Percentiles rank a stretch among this genome's conserved stretches.
Evolutionary conservation across 2,888 invertebrate genomes (phyloP).

Genomic region (Caenorhabditis sp.): DNA sequence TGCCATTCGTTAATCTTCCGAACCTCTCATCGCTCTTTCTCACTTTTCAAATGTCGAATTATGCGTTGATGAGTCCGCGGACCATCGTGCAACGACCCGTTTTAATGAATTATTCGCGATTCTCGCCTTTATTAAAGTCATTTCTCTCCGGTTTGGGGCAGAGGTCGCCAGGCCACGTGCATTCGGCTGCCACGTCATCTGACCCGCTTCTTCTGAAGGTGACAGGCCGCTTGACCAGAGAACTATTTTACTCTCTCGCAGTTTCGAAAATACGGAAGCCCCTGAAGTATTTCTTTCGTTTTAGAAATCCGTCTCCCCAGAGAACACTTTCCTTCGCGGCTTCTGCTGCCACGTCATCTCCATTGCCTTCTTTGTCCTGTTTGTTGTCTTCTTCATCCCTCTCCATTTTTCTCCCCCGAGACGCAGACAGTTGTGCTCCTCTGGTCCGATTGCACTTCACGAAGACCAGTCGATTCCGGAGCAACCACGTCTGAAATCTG

Average conservation of each 20-base stretch:
- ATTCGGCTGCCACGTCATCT: neutral
- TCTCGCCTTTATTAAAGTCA: neutral
- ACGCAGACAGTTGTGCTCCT: no score
- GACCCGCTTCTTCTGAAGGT: neutral
- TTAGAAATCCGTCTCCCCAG: slow-evolving; percentile 9
- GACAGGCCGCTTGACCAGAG: neutral
- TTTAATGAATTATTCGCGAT: neutral
- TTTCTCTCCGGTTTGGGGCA: no score
- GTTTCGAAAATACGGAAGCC: slow-evolving; percentile 33
- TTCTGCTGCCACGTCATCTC: slow-evolving; percentile 16
- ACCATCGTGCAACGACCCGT: neutral
- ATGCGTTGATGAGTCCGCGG: neutral
- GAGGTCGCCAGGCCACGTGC: slow-evolving; percentile 1
- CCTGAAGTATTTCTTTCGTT: neutral
- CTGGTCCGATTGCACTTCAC: slow-evolving; percentile 14
- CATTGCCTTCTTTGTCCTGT: neutral
- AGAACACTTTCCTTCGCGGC: slow-evolving; percentile 10
- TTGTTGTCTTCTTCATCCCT: neutral
- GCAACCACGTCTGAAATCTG: slow-evolving; percentile 24
- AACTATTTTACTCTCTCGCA: neutral
- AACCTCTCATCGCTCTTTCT: neutral
- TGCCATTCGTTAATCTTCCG: no score
- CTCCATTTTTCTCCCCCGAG: neutral
- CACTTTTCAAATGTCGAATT: neutral
- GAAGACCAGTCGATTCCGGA: neutral